Percentiles rank a stretch among this genome's conserved stretches.
Evolutionary conservation across 1,140 invertebrate genomes (phyloP).

Genomic region (Lucilia cuprina): DNA sequence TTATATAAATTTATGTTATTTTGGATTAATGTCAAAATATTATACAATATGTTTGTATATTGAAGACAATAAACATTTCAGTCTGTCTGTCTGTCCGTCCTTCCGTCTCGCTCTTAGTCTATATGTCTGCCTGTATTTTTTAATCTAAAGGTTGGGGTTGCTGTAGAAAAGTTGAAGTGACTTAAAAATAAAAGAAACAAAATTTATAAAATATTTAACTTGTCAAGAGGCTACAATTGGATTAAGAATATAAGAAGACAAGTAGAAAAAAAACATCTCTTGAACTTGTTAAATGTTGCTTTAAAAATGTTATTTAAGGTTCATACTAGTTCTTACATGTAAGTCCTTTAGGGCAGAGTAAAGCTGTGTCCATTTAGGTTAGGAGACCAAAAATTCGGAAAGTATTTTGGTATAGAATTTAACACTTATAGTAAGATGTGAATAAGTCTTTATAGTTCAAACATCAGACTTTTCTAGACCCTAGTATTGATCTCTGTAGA

Average conservation of each 20-base stretch:
- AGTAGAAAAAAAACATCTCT: neutral
- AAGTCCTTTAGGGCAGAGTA: neutral
- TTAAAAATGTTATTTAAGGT: neutral
- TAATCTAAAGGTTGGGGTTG: no score
- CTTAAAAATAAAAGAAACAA: neutral
- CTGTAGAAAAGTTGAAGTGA: no score
- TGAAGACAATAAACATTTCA: neutral
- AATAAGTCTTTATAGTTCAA: no score
- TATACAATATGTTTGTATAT: neutral
- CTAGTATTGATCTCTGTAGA: no score
- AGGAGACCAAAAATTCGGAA: no score
- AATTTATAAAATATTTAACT: neutral
- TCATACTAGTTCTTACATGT: neutral
- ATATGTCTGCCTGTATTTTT: no score
- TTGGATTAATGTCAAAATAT: slow-evolving; percentile 33
- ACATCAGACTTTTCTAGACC: no score
- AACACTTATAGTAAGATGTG: no score
- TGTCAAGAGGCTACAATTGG: slow-evolving; percentile 1
- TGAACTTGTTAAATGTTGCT: neutral
- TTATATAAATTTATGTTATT: slow-evolving; percentile 15
- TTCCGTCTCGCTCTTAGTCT: no score
- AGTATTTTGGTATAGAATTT: no score
- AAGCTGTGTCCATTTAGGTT: no score
- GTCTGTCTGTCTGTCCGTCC: no score
- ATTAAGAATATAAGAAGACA: neutral